A percentile compares a stretch with the other conserved stretches of the same genome.
phyloP scores from a whole-genome alignment of 2,113 vertebrate species.

The Camelus bactrianus region DNA sequence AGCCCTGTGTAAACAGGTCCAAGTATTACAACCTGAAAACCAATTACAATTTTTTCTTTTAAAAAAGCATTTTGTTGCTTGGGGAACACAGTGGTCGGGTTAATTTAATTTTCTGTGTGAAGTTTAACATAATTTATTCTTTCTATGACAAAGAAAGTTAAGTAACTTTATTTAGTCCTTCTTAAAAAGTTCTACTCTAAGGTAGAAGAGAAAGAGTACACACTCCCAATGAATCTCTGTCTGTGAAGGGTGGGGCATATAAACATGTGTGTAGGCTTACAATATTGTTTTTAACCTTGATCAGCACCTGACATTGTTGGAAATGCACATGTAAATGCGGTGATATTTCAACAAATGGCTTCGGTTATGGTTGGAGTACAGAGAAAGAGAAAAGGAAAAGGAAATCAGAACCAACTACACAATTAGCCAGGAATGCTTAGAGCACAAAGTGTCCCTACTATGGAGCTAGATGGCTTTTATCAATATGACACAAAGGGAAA shows the following conservation, averaged over 20 bases:
- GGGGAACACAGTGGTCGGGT: background rate
- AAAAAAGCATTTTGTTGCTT: background rate
- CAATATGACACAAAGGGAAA: background rate
- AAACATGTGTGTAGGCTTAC: background rate
- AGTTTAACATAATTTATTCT: constrained; percentile 13
- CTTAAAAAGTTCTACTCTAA: background rate
- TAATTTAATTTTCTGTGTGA: constrained; percentile 62
- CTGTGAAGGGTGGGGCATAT: background rate
- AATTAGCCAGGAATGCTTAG: background rate
- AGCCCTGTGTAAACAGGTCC: constrained; percentile 20
- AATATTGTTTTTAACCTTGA: background rate
- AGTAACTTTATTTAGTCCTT: background rate
- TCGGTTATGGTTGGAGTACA: background rate
- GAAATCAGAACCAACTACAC: background rate
- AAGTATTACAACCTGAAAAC: constrained; percentile 55
- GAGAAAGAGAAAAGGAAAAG: background rate
- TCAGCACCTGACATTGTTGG: background rate
- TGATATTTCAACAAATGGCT: background rate
- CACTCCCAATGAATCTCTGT: background rate
- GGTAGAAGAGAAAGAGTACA: background rate
- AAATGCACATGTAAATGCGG: background rate
- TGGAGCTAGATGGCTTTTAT: background rate
- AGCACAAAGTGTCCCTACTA: background rate
- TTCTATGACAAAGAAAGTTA: constrained; percentile 13
- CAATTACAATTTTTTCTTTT: background rate